phyloP scores from a whole-genome alignment of 2,888 invertebrate genomes.

The Emesis castigata region DNA sequence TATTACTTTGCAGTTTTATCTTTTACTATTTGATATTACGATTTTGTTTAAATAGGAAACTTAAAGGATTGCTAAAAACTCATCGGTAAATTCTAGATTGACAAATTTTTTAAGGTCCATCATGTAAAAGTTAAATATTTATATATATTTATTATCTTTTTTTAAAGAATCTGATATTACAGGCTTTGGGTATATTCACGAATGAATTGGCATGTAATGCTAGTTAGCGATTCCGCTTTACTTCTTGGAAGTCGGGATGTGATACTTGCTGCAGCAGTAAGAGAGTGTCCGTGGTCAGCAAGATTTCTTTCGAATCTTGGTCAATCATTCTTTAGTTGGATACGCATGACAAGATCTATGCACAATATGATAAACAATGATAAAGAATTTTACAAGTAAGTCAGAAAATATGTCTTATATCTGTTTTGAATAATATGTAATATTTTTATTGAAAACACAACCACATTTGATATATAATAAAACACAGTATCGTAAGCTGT shows the following conservation, averaged over 20 bases:
- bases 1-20: no score
- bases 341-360: conserved; percentile 73
- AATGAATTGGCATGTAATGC: conserved; percentile 77
- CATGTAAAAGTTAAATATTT: no score
- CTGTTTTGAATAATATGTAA: neutral
- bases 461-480: no score
- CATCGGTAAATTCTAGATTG: no score
- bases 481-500: no score
- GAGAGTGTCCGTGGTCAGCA: conserved; percentile 80
- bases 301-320: conserved; percentile 76
- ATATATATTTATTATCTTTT: no score
- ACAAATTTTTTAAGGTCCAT: no score
- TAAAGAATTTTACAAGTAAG: conserved; percentile 66
- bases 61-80: no score
- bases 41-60: no score
- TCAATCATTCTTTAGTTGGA: conserved; percentile 77
- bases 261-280: conserved; percentile 75
- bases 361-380: conserved; percentile 66
- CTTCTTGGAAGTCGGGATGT: conserved; percentile 78
- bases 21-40: no score
- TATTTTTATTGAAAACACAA: no score
- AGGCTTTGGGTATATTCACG: conserved; percentile 82
- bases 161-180: conserved; percentile 13
- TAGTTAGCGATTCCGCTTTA: conserved; percentile 78
- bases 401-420: neutral